Conservation (phyloP, 2,888 invertebrate genomes). For the Lysandra coridon region DNA sequence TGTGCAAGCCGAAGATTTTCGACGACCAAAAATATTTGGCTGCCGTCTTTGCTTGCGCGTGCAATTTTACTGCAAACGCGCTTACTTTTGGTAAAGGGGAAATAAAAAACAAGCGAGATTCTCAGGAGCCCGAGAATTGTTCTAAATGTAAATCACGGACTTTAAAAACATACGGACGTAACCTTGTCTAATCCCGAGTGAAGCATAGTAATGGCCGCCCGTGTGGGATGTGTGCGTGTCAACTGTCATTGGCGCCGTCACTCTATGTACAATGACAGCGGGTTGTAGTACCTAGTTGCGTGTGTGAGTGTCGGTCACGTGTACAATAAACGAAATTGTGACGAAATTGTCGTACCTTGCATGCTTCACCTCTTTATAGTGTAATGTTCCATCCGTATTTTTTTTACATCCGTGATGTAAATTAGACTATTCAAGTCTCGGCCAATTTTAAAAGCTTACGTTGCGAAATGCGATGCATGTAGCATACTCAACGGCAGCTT, state of each 20-base stretch:
- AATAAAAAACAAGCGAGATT: slow-evolving; percentile 18
- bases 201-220: too few relatives aligned
- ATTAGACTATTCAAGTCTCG: slow-evolving; percentile 25
- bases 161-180: too few relatives aligned
- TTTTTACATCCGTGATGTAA: not conserved
- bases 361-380: too few relatives aligned
- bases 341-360: too few relatives aligned
- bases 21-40: slow-evolving; percentile 60
- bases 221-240: too few relatives aligned
- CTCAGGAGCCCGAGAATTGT: slow-evolving; percentile 26
- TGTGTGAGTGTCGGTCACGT: too few relatives aligned
- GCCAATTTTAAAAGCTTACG: slow-evolving; percentile 26
- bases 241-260: too few relatives aligned
- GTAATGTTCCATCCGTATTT: too few relatives aligned
- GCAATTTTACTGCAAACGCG: slow-evolving; percentile 36
- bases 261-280: too few relatives aligned
- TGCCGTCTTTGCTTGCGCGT: slow-evolving; percentile 36
- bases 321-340: too few relatives aligned
- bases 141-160: slow-evolving; percentile 23
- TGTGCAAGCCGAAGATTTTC: slow-evolving; percentile 63
- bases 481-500: not conserved
- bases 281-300: too few relatives aligned
- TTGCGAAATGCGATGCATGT: not conserved
- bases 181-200: too few relatives aligned
- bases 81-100: slow-evolving; percentile 33